Evolutionary conservation across 2,113 vertebrate genomes (phyloP), one percentile per base, ranked within the genome.

Genomic region (Malurus melanocephalus): DNA sequence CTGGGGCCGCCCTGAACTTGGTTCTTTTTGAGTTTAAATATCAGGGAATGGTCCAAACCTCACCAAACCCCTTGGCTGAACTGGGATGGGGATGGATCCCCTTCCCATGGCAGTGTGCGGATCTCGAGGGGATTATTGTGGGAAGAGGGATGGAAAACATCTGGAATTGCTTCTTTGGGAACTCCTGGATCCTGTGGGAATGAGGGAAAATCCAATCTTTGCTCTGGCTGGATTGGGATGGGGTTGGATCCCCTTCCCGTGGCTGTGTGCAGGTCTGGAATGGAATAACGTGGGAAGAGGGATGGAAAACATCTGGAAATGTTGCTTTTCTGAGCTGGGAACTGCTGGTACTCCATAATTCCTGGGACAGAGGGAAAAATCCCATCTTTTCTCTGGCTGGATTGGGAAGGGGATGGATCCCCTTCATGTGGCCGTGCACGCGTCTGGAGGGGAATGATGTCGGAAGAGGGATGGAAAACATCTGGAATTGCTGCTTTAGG

Each of bases 361-460:
- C 10, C 20, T 5, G 21, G 46, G 46, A 11, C 20, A 48, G 6
- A 45, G 45, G 45, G 18, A 22, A 48, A 48, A 48, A 48, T 48
- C 46, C 46, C 21, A 48, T 48, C 46, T 48, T 17, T 21, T 10
- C 46, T 48, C 38, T 38, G 38, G 38, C 45, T 11, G 61, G 28
- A 9, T 28, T 16, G 40, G 13, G 2, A 9, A 20, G 38, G 51
- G 68, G 51, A 43, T 27, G 38, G 30, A 4, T 27, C 17, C 16
- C 0, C 3, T 43, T 71, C 7, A 23, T 9, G 10, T 10, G 28
- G 28, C 2, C 17, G 6, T 22, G 19, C 19, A 8, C 2, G 0
- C 27, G 24, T 26, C 24, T 27, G 57, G 57, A 27, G 17, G 24
- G 24, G 57, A 18, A 35, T 59, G 15, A 10, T 5, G 6, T 57